These are phyloP conservation scores for Neostethus bicornis DNA, from an alignment of 2,797 vertebrate species.

Conservation along the genomic window DNA sequence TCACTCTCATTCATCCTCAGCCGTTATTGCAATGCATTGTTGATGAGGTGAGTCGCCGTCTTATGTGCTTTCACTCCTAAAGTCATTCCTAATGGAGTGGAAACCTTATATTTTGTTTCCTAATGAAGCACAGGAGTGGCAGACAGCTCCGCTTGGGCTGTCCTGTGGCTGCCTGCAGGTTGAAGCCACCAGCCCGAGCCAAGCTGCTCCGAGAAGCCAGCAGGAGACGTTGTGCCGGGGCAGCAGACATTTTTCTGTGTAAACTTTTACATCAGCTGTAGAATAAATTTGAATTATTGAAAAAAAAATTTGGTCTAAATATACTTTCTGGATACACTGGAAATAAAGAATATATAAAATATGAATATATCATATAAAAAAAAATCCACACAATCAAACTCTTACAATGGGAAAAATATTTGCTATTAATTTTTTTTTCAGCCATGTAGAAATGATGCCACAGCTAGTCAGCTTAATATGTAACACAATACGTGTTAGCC, in stretches of 20 bases:
- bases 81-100: slow-evolving; percentile 99
- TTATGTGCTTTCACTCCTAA: slow-evolving; percentile 99
- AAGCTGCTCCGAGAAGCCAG: slow-evolving; percentile 68
- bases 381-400: not conserved
- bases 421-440: not conserved
- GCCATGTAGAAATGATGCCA: not conserved
- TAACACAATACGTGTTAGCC: not conserved
- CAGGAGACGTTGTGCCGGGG: slow-evolving; percentile 55
- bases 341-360: no score
- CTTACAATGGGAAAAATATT: no score
- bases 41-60: slow-evolving; percentile 99
- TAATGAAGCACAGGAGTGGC: slow-evolving; percentile 98
- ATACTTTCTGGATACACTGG: no score
- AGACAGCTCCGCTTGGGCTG: slow-evolving; percentile 81
- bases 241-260: slow-evolving; percentile 52
- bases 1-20: slow-evolving; percentile 88
- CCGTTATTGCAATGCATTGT: slow-evolving; percentile 99
- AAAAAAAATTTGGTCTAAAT: no score
- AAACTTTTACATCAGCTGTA: slow-evolving; percentile 34
- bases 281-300: slow-evolving; percentile 28
- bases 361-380: not conserved
- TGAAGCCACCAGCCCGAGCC: slow-evolving; percentile 73
- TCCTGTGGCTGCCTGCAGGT: slow-evolving; percentile 79
- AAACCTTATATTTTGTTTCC: slow-evolving; percentile 99
- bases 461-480: not conserved